These are phyloP conservation scores for Mellilla xanthometata DNA, from an alignment of 2,888 invertebrate species.

Conservation along the genomic window DNA sequence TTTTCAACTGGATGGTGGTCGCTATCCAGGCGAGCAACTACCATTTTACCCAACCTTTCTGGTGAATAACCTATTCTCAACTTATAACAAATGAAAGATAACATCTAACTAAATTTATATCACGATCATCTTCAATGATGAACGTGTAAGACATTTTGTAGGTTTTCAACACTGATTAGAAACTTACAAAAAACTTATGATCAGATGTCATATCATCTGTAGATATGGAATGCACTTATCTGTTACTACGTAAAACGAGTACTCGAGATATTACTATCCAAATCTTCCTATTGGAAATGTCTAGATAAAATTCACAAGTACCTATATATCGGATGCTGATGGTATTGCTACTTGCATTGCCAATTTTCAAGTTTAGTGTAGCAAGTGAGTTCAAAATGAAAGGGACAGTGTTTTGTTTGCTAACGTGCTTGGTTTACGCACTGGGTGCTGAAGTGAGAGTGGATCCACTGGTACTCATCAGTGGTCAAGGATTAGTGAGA, in stretches of 20 bases:
- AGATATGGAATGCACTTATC: conserved; percentile 27
- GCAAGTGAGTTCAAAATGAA: conserved; percentile 34
- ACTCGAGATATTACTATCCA: conserved; percentile 36
- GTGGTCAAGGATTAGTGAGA: conserved; percentile 62
- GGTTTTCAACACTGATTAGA: too few species aligned
- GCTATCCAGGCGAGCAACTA: too few species aligned
- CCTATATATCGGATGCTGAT: conserved; percentile 34
- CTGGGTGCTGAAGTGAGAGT: conserved; percentile 49
- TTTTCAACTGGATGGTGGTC: too few species aligned
- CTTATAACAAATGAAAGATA: too few species aligned
- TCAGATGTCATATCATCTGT: too few species aligned
- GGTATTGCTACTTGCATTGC: conserved; percentile 12
- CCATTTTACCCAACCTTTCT: too few species aligned
- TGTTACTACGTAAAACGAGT: conserved; percentile 26
- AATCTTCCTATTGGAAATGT: conserved; percentile 43
- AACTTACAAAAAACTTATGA: neutral
- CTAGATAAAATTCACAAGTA: conserved; percentile 44
- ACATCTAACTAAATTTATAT: too few species aligned
- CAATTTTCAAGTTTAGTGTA: conserved; percentile 22
- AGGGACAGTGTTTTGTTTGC: conserved; percentile 28
- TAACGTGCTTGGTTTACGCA: conserved; percentile 31
- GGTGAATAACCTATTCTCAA: too few species aligned
- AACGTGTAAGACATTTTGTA: too few species aligned
- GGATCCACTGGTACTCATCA: conserved; percentile 65
- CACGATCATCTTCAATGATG: too few species aligned